These are phyloP conservation scores for Unio pictorum DNA, from an alignment of 2,888 invertebrate species.

Conservation along the genomic window DNA sequence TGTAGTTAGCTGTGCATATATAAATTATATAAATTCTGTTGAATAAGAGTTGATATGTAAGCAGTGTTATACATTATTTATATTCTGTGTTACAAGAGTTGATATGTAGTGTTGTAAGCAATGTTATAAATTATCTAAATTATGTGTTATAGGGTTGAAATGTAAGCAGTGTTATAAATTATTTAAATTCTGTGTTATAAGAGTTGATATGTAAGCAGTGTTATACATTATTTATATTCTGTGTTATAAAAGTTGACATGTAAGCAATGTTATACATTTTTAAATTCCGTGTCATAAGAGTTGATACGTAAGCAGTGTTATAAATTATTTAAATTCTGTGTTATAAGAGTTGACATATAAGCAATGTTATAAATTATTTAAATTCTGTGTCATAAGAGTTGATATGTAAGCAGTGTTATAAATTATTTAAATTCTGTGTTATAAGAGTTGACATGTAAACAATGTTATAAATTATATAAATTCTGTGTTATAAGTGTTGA, in stretches of 20 bases:
- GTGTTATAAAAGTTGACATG: neutral
- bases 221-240: too few species aligned
- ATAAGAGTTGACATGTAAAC: neutral
- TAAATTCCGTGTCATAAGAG: neutral
- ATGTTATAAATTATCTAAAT: too few species aligned
- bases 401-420: neutral
- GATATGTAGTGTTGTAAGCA: neutral
- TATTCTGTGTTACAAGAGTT: neutral
- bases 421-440: too few species aligned
- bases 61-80: conserved; percentile 15
- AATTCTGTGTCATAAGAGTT: neutral
- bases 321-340: too few species aligned
- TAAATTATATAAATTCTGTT: too few species aligned
- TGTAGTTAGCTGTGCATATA: too few species aligned
- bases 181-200: neutral
- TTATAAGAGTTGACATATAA: neutral
- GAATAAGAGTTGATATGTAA: neutral
- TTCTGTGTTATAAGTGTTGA: neutral
- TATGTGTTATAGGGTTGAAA: neutral
- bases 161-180: neutral
- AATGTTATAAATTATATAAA: too few species aligned
- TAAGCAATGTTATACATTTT: neutral
- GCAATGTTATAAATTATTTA: too few species aligned
- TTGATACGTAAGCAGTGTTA: neutral
- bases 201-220: neutral